Conservation (phyloP, 1,140 invertebrate genomes). For the Colletes gigas region DNA sequence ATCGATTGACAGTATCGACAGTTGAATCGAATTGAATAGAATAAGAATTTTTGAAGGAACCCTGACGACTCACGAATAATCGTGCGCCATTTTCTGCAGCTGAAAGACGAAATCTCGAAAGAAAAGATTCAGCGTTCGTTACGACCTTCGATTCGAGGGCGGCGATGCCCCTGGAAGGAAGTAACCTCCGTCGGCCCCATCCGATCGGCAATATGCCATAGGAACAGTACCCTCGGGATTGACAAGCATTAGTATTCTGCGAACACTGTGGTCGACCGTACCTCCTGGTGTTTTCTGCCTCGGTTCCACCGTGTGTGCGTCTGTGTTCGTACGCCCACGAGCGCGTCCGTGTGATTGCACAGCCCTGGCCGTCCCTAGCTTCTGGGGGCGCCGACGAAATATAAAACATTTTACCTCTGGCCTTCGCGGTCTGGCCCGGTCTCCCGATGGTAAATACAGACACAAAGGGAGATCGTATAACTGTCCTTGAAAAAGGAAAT, state of each 20-base stretch:
- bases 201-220: slow-evolving; percentile 57
- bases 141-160: slow-evolving; percentile 41
- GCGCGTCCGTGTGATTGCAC: slow-evolving; percentile 20
- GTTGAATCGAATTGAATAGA: too few relatives aligned
- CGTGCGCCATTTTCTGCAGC: too few relatives aligned
- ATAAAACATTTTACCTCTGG: slow-evolving; percentile 60
- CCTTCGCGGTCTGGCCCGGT: slow-evolving; percentile 9
- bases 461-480: slow-evolving; percentile 40
- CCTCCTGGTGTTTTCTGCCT: slow-evolving; percentile 55
- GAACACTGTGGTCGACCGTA: slow-evolving; percentile 41
- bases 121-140: slow-evolving; percentile 36
- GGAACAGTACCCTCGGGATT: slow-evolving; percentile 58
- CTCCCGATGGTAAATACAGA: slow-evolving; percentile 43
- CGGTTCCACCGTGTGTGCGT: background rate
- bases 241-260: slow-evolving; percentile 62
- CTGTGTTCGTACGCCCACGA: background rate
- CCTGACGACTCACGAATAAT: too few relatives aligned
- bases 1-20: too few relatives aligned
- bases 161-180: slow-evolving; percentile 21
- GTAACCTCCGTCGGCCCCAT: slow-evolving; percentile 36
- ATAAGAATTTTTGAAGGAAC: too few relatives aligned
- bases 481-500: slow-evolving; percentile 37
- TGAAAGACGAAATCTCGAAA: background rate
- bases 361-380: slow-evolving; percentile 1
- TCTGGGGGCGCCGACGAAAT: slow-evolving; percentile 41